A percentile compares a stretch with the other conserved stretches of the same genome.
phyloP scores from a whole-genome alignment of 2,888 invertebrate genomes.

The Agrypnus murinus region DNA sequence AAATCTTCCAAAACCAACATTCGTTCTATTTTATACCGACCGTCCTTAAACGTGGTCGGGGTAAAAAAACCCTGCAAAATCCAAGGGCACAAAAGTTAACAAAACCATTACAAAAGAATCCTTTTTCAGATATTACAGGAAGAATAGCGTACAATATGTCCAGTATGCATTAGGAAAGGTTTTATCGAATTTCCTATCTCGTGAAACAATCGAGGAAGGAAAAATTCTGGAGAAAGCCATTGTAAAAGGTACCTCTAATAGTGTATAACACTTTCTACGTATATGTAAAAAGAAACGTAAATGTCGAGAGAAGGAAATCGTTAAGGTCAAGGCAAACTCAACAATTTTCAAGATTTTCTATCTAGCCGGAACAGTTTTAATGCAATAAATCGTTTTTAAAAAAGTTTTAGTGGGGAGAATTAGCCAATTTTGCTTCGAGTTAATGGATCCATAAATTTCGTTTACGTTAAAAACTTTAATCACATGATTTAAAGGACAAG shows the following conservation, averaged over 20 bases:
- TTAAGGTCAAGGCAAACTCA: conserved; percentile 2
- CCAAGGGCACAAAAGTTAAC: conserved; percentile 13
- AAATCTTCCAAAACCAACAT: too few species aligned
- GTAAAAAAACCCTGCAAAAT: conserved; percentile 9
- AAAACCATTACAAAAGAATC: conserved; percentile 8
- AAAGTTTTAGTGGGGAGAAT: too few species aligned
- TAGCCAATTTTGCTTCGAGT: too few species aligned
- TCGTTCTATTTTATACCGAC: background rate
- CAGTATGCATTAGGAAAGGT: background rate
- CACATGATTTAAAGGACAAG: too few species aligned
- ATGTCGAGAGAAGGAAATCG: background rate
- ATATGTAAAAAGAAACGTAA: background rate
- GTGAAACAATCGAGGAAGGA: conserved; percentile 7
- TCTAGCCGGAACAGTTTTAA: too few species aligned
- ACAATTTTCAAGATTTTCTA: too few species aligned
- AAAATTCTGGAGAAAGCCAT: background rate
- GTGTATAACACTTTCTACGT: background rate
- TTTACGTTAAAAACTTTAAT: too few species aligned
- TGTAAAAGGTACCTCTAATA: background rate
- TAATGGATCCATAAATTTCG: too few species aligned
- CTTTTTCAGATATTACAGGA: background rate
- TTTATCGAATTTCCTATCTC: background rate
- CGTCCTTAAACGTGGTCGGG: background rate
- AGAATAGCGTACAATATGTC: background rate
- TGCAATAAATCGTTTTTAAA: too few species aligned